Conservation (phyloP, 2,888 invertebrate species). For the Eristalinus sepulchralis region DNA sequence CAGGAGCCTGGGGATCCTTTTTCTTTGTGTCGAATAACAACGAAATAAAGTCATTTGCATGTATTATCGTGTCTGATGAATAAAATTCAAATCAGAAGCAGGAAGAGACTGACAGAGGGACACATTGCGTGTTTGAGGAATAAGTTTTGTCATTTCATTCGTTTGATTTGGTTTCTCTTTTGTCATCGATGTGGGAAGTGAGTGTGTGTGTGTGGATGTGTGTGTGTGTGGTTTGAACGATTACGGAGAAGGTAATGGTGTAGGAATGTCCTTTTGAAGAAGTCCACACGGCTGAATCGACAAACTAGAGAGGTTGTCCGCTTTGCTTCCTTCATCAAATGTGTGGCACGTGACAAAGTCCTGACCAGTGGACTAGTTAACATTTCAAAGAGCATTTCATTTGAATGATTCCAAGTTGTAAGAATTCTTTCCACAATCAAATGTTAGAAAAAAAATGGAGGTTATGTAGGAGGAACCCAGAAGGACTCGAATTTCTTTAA, state of each 20-base stretch:
- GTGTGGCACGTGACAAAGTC: too few species aligned
- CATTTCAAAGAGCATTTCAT: too few species aligned
- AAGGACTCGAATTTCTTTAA: too few species aligned
- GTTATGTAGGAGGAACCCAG: too few species aligned
- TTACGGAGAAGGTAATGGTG: neutral
- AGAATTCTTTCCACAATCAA: too few species aligned
- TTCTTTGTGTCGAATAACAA: slow-evolving; percentile 9
- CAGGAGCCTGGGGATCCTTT: slow-evolving; percentile 5
- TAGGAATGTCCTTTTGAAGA: neutral
- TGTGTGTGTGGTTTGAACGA: neutral
- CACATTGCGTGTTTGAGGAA: neutral
- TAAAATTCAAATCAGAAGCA: slow-evolving; percentile 28
- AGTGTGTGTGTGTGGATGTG: neutral
- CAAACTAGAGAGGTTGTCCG: neutral
- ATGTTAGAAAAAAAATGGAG: too few species aligned
- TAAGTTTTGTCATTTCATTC: neutral
- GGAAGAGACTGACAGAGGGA: slow-evolving; percentile 21
- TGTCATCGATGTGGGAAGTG: neutral
- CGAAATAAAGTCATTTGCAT: slow-evolving; percentile 48
- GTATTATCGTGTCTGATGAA: slow-evolving; percentile 41
- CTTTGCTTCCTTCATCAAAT: too few species aligned
- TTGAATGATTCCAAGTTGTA: too few species aligned
- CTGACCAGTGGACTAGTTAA: too few species aligned
- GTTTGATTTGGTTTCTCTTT: neutral
- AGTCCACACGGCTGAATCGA: neutral